These are phyloP conservation scores for Tenthredo mesomela DNA, from an alignment of 2,888 invertebrate species.

Conservation along the genomic window DNA sequence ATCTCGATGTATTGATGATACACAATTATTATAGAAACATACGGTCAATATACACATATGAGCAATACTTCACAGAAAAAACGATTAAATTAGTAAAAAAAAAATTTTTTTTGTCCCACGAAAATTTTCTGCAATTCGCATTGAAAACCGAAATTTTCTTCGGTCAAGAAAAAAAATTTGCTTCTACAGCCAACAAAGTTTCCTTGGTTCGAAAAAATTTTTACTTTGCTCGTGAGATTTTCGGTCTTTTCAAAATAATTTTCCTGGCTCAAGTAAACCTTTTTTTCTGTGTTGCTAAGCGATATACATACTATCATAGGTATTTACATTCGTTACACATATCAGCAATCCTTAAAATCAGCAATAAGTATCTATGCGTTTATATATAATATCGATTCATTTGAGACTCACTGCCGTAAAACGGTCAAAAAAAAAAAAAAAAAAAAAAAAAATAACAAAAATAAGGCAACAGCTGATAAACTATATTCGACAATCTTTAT, in stretches of 20 bases:
- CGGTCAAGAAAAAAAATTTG: no score
- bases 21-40: neutral
- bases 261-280: no score
- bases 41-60: neutral
- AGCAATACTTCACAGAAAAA: conserved; percentile 1
- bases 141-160: no score
- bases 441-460: neutral
- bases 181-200: no score
- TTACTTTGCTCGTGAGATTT: no score
- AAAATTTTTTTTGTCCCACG: no score
- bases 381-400: neutral
- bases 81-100: no score
- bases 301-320: conserved; percentile 5
- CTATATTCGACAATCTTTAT: neutral
- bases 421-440: neutral
- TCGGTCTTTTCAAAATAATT: no score
- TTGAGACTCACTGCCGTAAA: neutral
- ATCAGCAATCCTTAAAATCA: neutral
- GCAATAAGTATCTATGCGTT: neutral
- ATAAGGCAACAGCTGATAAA: neutral
- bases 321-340: neutral
- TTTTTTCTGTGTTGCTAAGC: no score
- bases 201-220: no score
- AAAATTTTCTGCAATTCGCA: no score
- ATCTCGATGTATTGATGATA: neutral